Conservation (phyloP, 2,888 invertebrate species). For the Drosophila histrio region DNA sequence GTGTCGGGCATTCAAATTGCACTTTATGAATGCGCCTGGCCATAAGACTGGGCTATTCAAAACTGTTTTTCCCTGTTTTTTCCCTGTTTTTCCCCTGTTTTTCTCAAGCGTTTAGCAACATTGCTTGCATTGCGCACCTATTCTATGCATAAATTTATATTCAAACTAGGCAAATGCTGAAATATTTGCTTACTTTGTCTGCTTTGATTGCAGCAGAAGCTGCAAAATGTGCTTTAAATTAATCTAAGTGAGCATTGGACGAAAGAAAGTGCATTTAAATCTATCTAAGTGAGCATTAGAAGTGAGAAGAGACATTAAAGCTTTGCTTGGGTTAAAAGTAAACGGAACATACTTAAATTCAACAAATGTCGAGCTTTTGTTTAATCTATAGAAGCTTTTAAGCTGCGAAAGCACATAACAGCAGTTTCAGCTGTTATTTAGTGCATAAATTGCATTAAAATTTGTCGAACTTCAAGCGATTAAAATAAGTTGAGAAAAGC, state of each 20-base stretch:
- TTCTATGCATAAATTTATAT: neutral
- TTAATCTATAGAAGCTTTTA: neutral
- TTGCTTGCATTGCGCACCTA: neutral
- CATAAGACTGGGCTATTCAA: constrained; percentile 1
- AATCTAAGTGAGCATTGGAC: neutral
- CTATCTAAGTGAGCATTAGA: neutral
- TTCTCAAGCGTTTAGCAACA: neutral
- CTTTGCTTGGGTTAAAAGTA: too few species aligned
- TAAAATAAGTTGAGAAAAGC: neutral
- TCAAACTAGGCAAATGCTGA: neutral
- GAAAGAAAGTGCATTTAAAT: too few species aligned
- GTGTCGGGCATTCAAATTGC: constrained; percentile 22
- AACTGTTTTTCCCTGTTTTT: neutral
- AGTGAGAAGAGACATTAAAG: neutral
- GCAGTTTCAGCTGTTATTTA: too few species aligned
- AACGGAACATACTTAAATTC: too few species aligned
- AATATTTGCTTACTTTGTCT: neutral
- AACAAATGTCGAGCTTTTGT: too few species aligned
- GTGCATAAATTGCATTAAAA: too few species aligned
- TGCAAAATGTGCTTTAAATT: neutral
- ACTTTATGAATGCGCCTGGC: constrained; percentile 8
- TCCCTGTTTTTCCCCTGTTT: neutral
- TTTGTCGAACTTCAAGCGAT: too few species aligned
- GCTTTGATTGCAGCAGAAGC: neutral
- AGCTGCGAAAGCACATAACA: neutral